These are phyloP conservation scores for Frankliniella fusca DNA, from an alignment of 2,888 invertebrate species.

Conservation along the genomic window DNA sequence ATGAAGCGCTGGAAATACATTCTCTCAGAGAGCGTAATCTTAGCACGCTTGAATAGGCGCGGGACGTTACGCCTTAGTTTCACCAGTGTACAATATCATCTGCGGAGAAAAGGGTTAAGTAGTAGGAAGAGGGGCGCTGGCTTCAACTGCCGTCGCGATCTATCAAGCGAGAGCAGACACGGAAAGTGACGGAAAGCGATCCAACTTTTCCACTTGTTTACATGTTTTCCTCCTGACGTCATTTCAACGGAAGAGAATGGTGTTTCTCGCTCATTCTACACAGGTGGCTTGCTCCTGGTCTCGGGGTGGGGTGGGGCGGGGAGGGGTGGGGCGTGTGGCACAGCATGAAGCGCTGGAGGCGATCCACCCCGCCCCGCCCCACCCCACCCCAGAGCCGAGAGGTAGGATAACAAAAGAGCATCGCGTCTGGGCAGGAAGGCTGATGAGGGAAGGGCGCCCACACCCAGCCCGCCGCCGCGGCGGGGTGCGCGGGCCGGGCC, in stretches of 20 bases:
- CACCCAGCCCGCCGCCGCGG: too few species aligned
- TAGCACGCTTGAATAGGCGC: too few species aligned
- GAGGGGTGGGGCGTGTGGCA: not conserved
- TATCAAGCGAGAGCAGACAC: not conserved
- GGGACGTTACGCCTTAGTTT: too few species aligned
- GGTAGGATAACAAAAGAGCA: too few species aligned
- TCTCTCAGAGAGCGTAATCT: too few species aligned
- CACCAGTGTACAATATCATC: too few species aligned
- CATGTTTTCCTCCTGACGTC: slow-evolving; percentile 15
- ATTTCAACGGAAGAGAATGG: not conserved
- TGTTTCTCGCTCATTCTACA: not conserved
- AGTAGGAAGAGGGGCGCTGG: not conserved
- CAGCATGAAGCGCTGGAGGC: not conserved
- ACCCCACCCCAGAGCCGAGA: not conserved
- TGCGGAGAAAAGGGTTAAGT: not conserved
- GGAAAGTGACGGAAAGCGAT: not conserved
- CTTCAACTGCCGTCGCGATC: not conserved
- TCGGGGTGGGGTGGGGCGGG: not conserved
- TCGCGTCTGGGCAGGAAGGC: too few species aligned
- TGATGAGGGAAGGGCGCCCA: too few species aligned
- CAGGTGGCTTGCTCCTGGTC: not conserved
- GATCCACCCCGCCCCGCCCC: not conserved
- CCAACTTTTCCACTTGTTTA: slow-evolving; percentile 21
- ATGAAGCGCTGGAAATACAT: too few species aligned
- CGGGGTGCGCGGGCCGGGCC: too few species aligned